These are phyloP conservation scores for Eulemur rubriventer DNA, from an alignment of 2,797 vertebrate genomes.

Conservation along the genomic window DNA sequence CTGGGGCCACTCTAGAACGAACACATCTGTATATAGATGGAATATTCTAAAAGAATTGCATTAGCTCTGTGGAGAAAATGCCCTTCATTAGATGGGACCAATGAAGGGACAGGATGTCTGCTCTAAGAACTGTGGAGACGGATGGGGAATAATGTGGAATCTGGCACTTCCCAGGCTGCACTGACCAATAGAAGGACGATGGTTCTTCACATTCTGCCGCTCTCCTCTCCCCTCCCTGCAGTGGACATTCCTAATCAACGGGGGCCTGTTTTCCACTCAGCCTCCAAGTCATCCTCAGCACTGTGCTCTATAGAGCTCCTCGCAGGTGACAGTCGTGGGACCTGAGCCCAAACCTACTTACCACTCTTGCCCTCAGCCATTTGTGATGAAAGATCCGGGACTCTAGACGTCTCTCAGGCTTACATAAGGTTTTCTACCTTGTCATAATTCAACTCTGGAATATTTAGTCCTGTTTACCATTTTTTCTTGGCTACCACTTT, in stretches of 20 bases:
- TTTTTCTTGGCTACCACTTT: background rate
- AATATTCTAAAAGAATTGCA: background rate
- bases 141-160: rapidly evolving
- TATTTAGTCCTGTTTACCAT: background rate
- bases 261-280: background rate
- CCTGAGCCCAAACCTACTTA: background rate
- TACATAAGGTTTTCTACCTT: background rate
- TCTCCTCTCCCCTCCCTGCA: background rate
- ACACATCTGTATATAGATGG: background rate
- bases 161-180: background rate
- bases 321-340: background rate
- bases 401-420: background rate
- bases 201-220: background rate
- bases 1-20: background rate
- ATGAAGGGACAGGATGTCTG: background rate
- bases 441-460: background rate
- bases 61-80: background rate
- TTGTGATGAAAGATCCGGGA: background rate
- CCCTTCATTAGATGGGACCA: background rate
- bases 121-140: background rate
- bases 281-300: background rate
- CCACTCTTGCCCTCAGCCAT: background rate
- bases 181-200: rapidly evolving
- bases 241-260: background rate
- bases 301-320: background rate